A percentile compares a stretch with the other conserved stretches of the same genome.
phyloP scores from a whole-genome alignment of 2,888 invertebrate genomes.

The Noctua fimbriata region DNA sequence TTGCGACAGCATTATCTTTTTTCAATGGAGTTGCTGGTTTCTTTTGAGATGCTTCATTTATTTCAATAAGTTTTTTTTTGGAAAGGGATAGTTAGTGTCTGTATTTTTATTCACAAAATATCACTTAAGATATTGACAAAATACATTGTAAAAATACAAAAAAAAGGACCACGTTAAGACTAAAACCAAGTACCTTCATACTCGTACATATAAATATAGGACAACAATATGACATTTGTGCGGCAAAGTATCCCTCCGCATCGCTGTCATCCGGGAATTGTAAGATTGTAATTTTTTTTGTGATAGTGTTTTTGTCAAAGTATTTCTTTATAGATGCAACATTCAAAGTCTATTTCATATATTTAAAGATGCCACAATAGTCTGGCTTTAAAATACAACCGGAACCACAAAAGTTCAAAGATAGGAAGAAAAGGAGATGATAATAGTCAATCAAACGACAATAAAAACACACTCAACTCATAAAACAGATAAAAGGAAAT shows the following conservation, averaged over 20 bases:
- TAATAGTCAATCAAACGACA: slow-evolving; percentile 45
- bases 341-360: background rate
- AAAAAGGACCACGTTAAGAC: too few species aligned
- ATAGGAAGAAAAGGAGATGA: background rate
- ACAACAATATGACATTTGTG: too few species aligned
- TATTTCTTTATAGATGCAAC: background rate
- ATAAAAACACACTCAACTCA: slow-evolving; percentile 39
- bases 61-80: slow-evolving; percentile 15
- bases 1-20: slow-evolving; percentile 62
- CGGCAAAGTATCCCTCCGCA: background rate
- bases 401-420: background rate
- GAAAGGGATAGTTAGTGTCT: too few species aligned
- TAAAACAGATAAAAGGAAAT: slow-evolving; percentile 57
- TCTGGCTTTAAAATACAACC: background rate
- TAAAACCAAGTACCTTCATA: too few species aligned
- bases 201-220: too few species aligned
- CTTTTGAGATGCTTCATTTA: slow-evolving; percentile 39
- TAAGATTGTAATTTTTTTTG: background rate
- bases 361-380: background rate
- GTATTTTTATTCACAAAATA: background rate
- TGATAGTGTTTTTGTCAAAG: background rate
- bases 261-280: background rate
- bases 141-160: too few species aligned
- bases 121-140: background rate
- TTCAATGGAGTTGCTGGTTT: slow-evolving; percentile 52